Percentiles rank a stretch among this genome's conserved stretches.
Conservation (phyloP, 1,140 invertebrate genomes). For the Solenopsis fugax region DNA sequence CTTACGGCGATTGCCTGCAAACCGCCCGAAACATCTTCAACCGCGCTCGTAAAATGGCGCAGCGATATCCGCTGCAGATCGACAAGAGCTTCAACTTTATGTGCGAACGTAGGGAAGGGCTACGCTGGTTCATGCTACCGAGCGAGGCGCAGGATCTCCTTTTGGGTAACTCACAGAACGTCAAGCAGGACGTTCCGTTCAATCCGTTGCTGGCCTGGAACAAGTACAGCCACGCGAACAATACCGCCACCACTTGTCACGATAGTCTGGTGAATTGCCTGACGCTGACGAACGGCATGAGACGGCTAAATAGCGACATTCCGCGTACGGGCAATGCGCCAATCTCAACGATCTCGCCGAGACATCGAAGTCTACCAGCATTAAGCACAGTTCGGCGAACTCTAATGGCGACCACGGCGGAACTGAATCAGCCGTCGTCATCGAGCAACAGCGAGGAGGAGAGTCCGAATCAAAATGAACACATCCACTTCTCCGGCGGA, state of each 20-base stretch:
- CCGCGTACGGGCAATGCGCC: constrained; percentile 76
- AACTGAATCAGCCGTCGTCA: constrained; percentile 28
- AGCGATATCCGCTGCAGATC: constrained; percentile 89
- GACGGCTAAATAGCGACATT: constrained; percentile 84
- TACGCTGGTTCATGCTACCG: constrained; percentile 95
- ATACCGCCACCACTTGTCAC: constrained; percentile 53
- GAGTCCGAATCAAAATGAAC: constrained; percentile 31
- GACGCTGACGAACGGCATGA: constrained; percentile 75
- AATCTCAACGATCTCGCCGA: constrained; percentile 79
- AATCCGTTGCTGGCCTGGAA: constrained; percentile 86
- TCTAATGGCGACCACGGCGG: constrained; percentile 53
- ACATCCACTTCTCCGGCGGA: constrained; percentile 7
- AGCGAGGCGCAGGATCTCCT: constrained; percentile 92
- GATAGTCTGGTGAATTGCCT: constrained; percentile 73
- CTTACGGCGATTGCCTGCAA: constrained; percentile 92
- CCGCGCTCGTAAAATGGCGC: constrained; percentile 92
- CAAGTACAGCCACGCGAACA: constrained; percentile 37
- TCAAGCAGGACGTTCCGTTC: constrained; percentile 92
- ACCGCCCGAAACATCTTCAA: constrained; percentile 93
- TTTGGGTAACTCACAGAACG: constrained; percentile 90
- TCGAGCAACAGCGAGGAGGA: constrained; percentile 66
- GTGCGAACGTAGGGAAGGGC: constrained; percentile 89
- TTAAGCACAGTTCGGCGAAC: constrained; percentile 69
- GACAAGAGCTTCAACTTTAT: constrained; percentile 92
- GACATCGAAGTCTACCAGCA: constrained; percentile 84